Base-by-base conservation (phyloP, 2,888 invertebrate genomes). In the Sinhomidia bicolor region DNA sequence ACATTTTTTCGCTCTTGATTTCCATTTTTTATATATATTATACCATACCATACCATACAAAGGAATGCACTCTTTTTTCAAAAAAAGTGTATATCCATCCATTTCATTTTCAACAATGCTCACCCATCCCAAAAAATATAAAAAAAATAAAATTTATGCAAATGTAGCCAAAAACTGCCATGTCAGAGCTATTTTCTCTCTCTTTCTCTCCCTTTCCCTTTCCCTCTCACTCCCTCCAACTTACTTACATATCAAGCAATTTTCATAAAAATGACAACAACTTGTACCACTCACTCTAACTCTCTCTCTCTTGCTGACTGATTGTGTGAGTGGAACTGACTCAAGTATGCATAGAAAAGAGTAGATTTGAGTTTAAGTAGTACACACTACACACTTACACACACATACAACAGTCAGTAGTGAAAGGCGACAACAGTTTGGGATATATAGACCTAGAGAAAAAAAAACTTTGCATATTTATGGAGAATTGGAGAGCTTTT, bases 181-280 rank as follows among this genome's bases (percentile, higher is more conserved):
- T 62, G 62, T 62, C 62, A 62, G 29, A 62, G 29, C 62, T 12
- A 62, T 62, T 62, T 62, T 26, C 23, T 62, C 62, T n/a, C n/a
- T n/a, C n/a, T n/a, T n/a, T n/a, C n/a, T n/a, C n/a, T n/a, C n/a
- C n/a, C n/a, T n/a, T n/a, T n/a, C n/a, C n/a, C n/a, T n/a, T n/a
- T 12, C 62, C 17, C 23, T 23, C 20, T 26, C 62, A 12, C 62
- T 29, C 4, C 10, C 2, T 20, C 20, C 10, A 17, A 17, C 17
- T 62, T 26, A 1, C 17, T 6, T 26, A 5, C 6, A 62, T 62
- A 62, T 23, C 23, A 12, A 62, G 29, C 62, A 26, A 62, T 62
- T 80, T 80, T 60, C 80, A 54, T 54, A 54, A 80, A 80, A 80
- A 80, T 80, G 80, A 80, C 80, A 80, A 62, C 80, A 80, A 80